phyloP scores from a whole-genome alignment of 1,140 invertebrate species.

The Neocloeon triangulifer region DNA sequence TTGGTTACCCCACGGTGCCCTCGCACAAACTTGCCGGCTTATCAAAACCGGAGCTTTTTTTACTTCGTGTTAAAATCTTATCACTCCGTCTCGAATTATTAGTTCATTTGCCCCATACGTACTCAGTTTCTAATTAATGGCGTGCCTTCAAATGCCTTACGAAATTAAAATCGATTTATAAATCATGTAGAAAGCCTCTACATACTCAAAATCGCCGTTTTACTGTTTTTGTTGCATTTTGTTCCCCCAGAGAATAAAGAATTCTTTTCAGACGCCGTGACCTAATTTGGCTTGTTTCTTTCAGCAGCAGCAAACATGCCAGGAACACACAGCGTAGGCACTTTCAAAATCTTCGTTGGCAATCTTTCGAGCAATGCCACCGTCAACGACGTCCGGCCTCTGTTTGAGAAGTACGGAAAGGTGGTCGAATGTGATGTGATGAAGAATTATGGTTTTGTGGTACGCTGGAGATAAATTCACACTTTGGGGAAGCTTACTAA shows the following conservation, averaged over 20 bases:
- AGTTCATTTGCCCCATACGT: too few relatives aligned
- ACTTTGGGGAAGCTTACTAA: background rate
- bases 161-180: too few relatives aligned
- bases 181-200: background rate
- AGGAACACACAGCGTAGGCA: conserved; percentile 55
- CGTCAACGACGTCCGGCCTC: conserved; percentile 58
- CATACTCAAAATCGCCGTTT: background rate
- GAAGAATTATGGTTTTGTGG: conserved; percentile 91
- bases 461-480: conserved; percentile 21
- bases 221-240: conserved; percentile 13
- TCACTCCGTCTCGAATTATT: too few relatives aligned
- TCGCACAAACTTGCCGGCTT: too few relatives aligned
- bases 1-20: too few relatives aligned
- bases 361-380: conserved; percentile 78
- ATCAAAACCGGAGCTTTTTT: too few relatives aligned
- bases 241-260: conserved; percentile 1
- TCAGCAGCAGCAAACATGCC: conserved; percentile 47
- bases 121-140: too few relatives aligned
- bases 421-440: conserved; percentile 91
- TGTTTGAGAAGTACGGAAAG: conserved; percentile 88
- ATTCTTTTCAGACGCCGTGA: too few relatives aligned
- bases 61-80: too few relatives aligned
- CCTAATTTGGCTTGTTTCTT: background rate
- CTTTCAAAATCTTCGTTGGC: conserved; percentile 89
- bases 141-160: too few relatives aligned